These are phyloP conservation scores for Rhea americana DNA, from an alignment of 2,113 vertebrate genomes.

Conservation along the genomic window DNA sequence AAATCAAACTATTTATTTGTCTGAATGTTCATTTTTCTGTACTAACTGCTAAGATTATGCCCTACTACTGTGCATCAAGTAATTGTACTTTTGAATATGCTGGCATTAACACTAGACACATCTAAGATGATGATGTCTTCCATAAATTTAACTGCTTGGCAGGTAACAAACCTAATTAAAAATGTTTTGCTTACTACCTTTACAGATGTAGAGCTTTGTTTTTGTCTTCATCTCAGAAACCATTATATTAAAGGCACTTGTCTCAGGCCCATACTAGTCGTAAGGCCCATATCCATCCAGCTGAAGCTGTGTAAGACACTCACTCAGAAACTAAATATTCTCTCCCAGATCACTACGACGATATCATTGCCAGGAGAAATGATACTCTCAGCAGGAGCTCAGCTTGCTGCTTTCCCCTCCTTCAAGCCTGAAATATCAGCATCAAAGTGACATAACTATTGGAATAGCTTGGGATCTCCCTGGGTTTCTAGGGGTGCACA, in stretches of 20 bases:
- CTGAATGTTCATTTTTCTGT: not conserved
- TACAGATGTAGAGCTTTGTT: not conserved
- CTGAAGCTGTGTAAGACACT: not conserved
- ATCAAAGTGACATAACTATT: not conserved
- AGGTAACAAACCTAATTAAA: not conserved
- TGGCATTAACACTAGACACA: not conserved
- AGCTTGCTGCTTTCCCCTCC: not conserved
- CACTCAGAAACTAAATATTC: not conserved
- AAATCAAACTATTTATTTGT: not conserved
- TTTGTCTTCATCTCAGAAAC: not conserved
- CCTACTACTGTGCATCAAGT: not conserved
- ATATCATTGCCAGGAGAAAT: not conserved
- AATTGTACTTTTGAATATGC: not conserved
- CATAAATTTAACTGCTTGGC: not conserved
- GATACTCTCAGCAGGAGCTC: not conserved
- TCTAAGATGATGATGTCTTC: not conserved
- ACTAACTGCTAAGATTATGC: not conserved
- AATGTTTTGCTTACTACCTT: not conserved
- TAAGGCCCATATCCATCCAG: not conserved
- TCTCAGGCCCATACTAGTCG: fast-evolving
- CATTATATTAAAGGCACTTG: not conserved
- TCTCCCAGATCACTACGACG: not conserved
- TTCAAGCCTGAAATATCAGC: not conserved
- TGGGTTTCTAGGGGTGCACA: not conserved
- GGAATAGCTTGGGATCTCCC: not conserved